phyloP scores from a whole-genome alignment of 1,140 invertebrate genomes.

The Drosophila gunungcola region DNA sequence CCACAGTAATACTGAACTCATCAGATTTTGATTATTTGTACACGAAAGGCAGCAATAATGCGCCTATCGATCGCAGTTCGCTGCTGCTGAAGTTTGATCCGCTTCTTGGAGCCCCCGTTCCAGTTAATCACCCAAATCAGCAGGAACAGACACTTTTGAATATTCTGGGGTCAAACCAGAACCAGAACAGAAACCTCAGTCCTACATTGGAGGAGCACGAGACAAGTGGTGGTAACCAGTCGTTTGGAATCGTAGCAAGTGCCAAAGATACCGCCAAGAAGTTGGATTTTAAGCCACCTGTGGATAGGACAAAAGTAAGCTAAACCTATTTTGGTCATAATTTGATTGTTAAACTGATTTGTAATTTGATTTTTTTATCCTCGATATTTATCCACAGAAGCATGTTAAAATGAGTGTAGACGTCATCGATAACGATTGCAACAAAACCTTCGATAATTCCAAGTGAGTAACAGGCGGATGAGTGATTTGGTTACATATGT shows the following conservation, averaged over 20 bases:
- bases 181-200: slow-evolving; percentile 56
- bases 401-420: slow-evolving; percentile 85
- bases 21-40: slow-evolving; percentile 84
- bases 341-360: too few relatives aligned
- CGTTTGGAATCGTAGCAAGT: slow-evolving; percentile 58
- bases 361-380: background rate
- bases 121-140: slow-evolving; percentile 60
- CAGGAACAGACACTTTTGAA: slow-evolving; percentile 49
- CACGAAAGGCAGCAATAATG: slow-evolving; percentile 79
- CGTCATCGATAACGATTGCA: slow-evolving; percentile 83
- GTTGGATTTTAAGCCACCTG: slow-evolving; percentile 59
- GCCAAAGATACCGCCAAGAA: slow-evolving; percentile 54
- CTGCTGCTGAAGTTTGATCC: slow-evolving; percentile 83
- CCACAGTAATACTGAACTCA: slow-evolving; percentile 78
- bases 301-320: slow-evolving; percentile 72
- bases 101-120: slow-evolving; percentile 74
- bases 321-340: background rate
- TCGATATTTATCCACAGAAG: slow-evolving; percentile 54
- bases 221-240: slow-evolving; percentile 65
- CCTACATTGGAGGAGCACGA: slow-evolving; percentile 81
- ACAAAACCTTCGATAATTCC: slow-evolving; percentile 80
- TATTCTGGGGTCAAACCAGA: slow-evolving; percentile 38
- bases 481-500: background rate
- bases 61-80: slow-evolving; percentile 74
- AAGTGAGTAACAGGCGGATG: slow-evolving; percentile 55